phyloP scores from a whole-genome alignment of 2,797 vertebrate species.

The Tauraco hartlaubi region DNA sequence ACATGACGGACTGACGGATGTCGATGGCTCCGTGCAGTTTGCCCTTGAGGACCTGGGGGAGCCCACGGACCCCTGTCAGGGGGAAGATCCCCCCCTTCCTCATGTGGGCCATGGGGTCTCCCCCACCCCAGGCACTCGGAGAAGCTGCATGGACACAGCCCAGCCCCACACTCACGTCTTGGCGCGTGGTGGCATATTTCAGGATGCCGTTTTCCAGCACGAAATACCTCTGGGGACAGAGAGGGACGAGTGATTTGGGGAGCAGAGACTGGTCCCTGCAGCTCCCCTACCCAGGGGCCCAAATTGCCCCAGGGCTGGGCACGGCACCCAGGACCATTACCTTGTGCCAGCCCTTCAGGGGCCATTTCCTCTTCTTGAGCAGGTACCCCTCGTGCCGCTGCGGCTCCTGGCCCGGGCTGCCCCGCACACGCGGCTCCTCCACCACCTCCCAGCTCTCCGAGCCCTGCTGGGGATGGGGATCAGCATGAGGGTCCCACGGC shows the following conservation, averaged over 20 bases:
- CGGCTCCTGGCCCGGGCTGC: constrained; percentile 14
- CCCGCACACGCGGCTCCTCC: constrained; percentile 79
- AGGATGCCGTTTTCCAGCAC: constrained; percentile 90
- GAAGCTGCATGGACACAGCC: rapidly evolving
- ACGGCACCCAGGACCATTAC: constrained; percentile 47
- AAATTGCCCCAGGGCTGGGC: not conserved
- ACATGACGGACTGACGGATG: constrained; percentile 92
- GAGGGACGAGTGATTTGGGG: rapidly evolving
- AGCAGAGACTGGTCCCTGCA: not conserved
- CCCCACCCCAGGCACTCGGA: rapidly evolving
- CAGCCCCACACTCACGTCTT: constrained; percentile 85
- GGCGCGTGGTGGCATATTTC: constrained; percentile 87
- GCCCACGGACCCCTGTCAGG: not conserved
- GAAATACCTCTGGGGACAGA: constrained; percentile 88
- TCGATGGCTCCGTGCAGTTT: constrained; percentile 91
- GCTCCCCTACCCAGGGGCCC: rapidly evolving
- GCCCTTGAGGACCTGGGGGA: constrained; percentile 85
- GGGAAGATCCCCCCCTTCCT: not conserved
- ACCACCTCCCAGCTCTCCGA: constrained; percentile 94
- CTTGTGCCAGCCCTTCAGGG: constrained; percentile 96
- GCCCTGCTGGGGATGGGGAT: constrained; percentile 63
- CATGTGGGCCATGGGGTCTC: not conserved
- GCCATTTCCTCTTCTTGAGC: constrained; percentile 95
- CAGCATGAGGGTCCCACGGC: not conserved
- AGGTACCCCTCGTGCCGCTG: constrained; percentile 91